Percentiles rank a stretch among this genome's conserved stretches.
Evolutionary conservation across 2,888 invertebrate genomes (phyloP).

Genomic region (Drosophila paramelanica): DNA sequence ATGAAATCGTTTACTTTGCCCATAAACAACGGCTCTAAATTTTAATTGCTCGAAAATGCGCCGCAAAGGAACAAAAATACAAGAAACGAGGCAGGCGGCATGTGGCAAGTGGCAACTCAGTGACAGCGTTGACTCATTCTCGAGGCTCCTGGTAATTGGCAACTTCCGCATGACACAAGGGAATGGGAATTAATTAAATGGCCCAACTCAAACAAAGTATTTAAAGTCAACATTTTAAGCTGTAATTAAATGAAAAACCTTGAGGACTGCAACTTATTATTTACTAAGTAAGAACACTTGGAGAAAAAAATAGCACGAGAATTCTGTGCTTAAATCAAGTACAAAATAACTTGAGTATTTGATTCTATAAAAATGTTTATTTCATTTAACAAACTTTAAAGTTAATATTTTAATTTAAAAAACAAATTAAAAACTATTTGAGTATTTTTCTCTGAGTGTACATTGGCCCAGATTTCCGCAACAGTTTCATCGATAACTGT

Average conservation of each 20-base stretch:
- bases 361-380: too few species aligned
- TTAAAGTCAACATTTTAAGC: conserved; percentile 37
- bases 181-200: conserved; percentile 64
- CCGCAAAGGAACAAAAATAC: conserved; percentile 22
- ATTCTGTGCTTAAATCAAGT: too few species aligned
- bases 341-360: too few species aligned
- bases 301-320: too few species aligned
- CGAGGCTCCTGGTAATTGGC: conserved; percentile 57
- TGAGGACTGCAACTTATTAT: conserved; percentile 1
- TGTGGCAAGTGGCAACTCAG: conserved; percentile 15
- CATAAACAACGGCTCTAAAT: conserved; percentile 64
- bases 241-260: conserved; percentile 37
- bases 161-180: conserved; percentile 56
- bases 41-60: conserved; percentile 63
- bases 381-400: too few species aligned
- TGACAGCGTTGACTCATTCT: conserved; percentile 46
- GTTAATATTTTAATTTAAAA: too few species aligned
- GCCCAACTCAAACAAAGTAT: conserved; percentile 37
- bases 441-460: not conserved
- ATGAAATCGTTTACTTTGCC: conserved; percentile 66
- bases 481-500: conserved; percentile 20
- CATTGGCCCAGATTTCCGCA: conserved; percentile 31
- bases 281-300: conserved; percentile 1
- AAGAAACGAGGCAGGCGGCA: conserved; percentile 9
- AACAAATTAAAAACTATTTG: too few species aligned